phyloP scores from a whole-genome alignment of 2,888 invertebrate species.

The Cosmia pyralina region DNA sequence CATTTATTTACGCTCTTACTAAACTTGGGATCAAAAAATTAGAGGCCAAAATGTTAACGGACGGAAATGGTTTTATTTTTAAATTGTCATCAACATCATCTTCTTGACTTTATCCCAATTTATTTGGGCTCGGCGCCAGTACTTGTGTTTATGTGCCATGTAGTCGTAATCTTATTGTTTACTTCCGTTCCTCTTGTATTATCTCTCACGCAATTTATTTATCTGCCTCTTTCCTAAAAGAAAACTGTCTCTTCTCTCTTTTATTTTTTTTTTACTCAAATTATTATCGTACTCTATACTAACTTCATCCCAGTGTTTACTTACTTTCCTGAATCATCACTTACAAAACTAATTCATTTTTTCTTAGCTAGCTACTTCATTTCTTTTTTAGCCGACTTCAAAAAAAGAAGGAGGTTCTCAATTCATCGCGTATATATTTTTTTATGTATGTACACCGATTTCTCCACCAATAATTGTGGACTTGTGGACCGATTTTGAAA shows the following conservation, averaged over 20 bases:
- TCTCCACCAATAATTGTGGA: too few species aligned
- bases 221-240: too few species aligned
- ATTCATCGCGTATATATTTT: too few species aligned
- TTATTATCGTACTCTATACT: not conserved
- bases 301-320: not conserved
- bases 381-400: too few species aligned
- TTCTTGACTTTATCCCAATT: conserved; percentile 15
- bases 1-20: conserved; percentile 12
- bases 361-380: too few species aligned
- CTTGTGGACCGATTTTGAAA: too few species aligned
- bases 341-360: not conserved
- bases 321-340: not conserved
- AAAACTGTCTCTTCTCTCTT: not conserved
- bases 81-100: conserved; percentile 11
- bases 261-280: not conserved
- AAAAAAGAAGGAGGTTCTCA: too few species aligned
- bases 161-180: conserved; percentile 3
- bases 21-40: conserved; percentile 5
- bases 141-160: not conserved
- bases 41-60: not conserved
- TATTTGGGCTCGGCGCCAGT: conserved; percentile 28
- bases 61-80: conserved; percentile 11
- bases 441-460: too few species aligned
- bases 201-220: not conserved
- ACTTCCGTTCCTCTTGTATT: not conserved